Percentiles rank a stretch among this genome's conserved stretches.
Conservation (phyloP, 2,888 invertebrate species). For the Callyntrura sp. region DNA sequence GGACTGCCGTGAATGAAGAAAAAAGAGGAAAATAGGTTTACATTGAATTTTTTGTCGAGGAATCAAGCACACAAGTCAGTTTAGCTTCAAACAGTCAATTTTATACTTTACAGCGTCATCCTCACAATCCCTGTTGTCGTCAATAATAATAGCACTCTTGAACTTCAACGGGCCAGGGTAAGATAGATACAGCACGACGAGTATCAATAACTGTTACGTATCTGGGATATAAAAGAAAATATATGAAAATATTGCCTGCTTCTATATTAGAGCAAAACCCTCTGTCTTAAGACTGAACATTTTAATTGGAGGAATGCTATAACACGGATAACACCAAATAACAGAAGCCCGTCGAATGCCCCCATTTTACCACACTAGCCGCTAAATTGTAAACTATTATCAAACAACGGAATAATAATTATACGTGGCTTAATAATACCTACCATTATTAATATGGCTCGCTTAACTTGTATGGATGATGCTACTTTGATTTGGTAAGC, state of each 20-base stretch:
- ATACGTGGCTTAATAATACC: constrained; percentile 4
- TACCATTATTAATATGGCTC: constrained; percentile 29
- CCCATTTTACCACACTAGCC: background rate
- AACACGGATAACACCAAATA: background rate
- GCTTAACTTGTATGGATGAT: background rate
- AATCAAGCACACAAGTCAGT: constrained; percentile 7
- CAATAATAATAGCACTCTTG: constrained; percentile 4
- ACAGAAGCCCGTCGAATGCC: background rate
- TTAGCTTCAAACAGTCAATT: constrained; percentile 31
- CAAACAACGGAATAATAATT: constrained; percentile 24
- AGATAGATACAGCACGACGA: too few species aligned
- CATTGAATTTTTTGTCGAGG: constrained; percentile 49
- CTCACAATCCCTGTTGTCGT: background rate
- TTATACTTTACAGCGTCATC: constrained; percentile 35
- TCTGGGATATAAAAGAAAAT: too few species aligned
- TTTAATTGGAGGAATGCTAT: background rate
- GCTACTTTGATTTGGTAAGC: constrained; percentile 19
- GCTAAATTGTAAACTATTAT: constrained; percentile 5
- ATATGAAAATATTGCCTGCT: too few species aligned
- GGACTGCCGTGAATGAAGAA: constrained; percentile 23
- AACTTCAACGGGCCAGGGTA: background rate
- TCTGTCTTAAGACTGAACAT: background rate
- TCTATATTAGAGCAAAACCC: too few species aligned
- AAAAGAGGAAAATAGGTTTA: constrained; percentile 40
- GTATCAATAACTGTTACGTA: too few species aligned